Evolutionary conservation across 2,113 vertebrate genomes (phyloP).

Genomic region (Athene noctua): DNA sequence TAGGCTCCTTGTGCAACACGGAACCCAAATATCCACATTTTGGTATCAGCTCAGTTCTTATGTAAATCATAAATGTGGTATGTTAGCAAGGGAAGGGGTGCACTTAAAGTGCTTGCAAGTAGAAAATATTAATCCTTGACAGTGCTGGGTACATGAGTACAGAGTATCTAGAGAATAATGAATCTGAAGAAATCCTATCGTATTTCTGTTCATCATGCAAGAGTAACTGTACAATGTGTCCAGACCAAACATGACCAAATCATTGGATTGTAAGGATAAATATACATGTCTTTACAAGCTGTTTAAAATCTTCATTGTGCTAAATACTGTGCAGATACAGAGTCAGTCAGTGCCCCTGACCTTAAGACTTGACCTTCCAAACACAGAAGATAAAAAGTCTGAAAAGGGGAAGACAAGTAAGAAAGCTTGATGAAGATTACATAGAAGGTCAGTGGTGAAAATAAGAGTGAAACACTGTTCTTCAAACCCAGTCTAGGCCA

Average conservation of each 20-base stretch:
- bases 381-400: neutral
- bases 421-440: neutral
- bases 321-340: neutral
- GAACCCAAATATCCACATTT: neutral
- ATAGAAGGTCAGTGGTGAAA: neutral
- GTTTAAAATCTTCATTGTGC: neutral
- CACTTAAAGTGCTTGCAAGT: neutral
- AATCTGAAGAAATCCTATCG: neutral
- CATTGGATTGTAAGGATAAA: neutral
- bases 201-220: neutral
- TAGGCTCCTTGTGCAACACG: neutral
- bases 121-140: slow-evolving; percentile 9
- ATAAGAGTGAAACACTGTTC: neutral
- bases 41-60: neutral
- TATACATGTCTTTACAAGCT: neutral
- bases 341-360: neutral
- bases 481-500: neutral
- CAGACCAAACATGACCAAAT: neutral
- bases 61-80: neutral
- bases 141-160: neutral
- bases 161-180: neutral
- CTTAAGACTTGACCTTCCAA: neutral
- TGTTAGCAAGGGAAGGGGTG: neutral
- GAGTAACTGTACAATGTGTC: neutral
- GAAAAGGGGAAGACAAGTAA: neutral